Evolutionary conservation across 2,113 vertebrate species (phyloP).

Genomic region (Axis porcinus): DNA sequence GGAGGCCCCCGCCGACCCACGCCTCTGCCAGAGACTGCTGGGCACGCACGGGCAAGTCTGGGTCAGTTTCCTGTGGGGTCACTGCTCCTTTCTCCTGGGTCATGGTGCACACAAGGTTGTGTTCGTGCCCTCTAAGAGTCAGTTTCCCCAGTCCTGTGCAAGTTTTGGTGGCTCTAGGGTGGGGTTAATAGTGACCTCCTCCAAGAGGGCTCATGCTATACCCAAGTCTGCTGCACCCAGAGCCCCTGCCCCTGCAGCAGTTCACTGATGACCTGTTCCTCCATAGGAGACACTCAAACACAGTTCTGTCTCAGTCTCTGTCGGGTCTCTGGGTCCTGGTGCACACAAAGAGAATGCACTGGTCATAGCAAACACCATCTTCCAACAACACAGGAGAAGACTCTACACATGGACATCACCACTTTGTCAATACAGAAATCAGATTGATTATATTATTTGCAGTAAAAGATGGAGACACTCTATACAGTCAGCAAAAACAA

Average conservation of each 20-base stretch:
- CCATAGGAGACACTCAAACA: not conserved
- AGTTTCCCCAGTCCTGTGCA: not conserved
- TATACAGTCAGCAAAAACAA: not conserved
- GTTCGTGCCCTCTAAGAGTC: not conserved
- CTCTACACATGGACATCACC: not conserved
- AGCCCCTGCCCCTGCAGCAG: not conserved
- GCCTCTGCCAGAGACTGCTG: not conserved
- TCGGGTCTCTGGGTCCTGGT: not conserved
- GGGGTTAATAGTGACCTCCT: not conserved
- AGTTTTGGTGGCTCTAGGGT: not conserved
- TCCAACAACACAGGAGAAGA: not conserved
- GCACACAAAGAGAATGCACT: not conserved
- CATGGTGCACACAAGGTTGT: not conserved
- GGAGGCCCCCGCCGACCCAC: rapidly evolving
- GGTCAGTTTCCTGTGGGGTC: not conserved
- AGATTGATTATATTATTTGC: not conserved
- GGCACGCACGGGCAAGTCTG: not conserved
- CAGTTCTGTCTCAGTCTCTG: not conserved
- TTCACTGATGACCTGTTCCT: rapidly evolving
- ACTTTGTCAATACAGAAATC: not conserved
- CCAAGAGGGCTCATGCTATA: not conserved
- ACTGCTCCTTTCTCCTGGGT: not conserved
- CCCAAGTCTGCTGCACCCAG: not conserved
- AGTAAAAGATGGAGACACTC: not conserved
- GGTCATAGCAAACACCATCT: not conserved